Base-by-base conservation (phyloP, 2,888 invertebrate genomes). In the Leptinotarsa haldemani region DNA sequence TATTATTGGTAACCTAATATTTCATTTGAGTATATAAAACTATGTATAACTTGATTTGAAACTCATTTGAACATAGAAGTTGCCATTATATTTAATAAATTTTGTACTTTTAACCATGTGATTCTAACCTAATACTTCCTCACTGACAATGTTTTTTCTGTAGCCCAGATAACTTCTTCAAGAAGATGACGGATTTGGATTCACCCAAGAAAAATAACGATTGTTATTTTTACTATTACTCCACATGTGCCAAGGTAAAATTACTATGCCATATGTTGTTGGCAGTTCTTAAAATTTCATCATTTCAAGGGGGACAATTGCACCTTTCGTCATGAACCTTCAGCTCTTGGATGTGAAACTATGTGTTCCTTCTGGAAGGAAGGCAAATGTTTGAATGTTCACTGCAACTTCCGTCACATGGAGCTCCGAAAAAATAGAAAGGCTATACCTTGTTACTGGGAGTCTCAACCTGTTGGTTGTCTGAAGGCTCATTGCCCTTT, bases 181-280 rank as follows among this genome's bases (percentile, higher is more conserved):
- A 86, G 73, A 88, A 88, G 82, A 85, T 87, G 85, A 87, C 87
- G 58, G 86, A 86, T 80, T 91, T 93, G 91, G 93, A 93, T 88
- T 92, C 92, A 82, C 92, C 92, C 82, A 90, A 92, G 84, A 93
- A 93, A 89, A 92, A 93, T 87, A 93, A 94, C 88, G 95, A 95
- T 88, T 96, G 95, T 88, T 95, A 95, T 88, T 96, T 95, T 89
- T 96, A 93, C 88, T 96, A 94, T 87, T 95, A 95, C 86, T 95
- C 95, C 72, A 94, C 93, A 78, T 96, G 95, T 87, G 92, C 92
- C 78, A 95, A 95, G 92, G 95, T 95, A 89, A 88, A 88, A 83
- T 13, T 46, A 70, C 66, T 47, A 48, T 65, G 63, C 74, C 76
- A 79, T 79, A 79, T 79, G 77, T 78, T 73, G 69, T 71, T 68